Evolutionary conservation across 2,888 invertebrate genomes (phyloP), one percentile per base, ranked within the genome.

Genomic region (Tridacna gigas): DNA sequence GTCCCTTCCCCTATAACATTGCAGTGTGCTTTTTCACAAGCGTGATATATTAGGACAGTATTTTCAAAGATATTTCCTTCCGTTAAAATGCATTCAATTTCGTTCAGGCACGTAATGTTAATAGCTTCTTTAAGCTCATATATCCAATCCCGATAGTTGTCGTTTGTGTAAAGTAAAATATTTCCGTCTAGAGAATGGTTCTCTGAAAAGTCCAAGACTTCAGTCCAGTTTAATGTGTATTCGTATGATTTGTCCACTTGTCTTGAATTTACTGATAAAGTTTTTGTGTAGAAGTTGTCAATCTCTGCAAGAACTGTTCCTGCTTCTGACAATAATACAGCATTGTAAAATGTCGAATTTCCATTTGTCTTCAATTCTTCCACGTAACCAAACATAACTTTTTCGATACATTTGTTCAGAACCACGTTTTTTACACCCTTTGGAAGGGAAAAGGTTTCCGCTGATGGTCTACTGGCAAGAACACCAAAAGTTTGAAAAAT

Each of bases 371-470:
- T 82, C 25, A 77, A 80, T 78, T 76, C 76, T 83, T 87, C 28
- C 78, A 87, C 82, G 74, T 89, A 86, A 48, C 84, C 85, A 71
- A 79, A 83, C 91, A 91, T 91, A 13, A 85, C 73, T 5, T 82
- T 75, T 37, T 89, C 83, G 12, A 86, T 78, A 22, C 79, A 79
- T 15, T 83, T 65, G 61, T 86, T 82, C 4, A 87, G 61, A 4
- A 80, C 78, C 0, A 90, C 66, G 65, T 78, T 74, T 13, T 82
- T 81, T 0, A 89, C 69, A 5, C 84, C 85, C 26, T 85, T 84
- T 37, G 90, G 90, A 28, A 90, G 80, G 0, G 86, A 79, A 56
- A 86, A 84, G 65, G 20, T 65, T 12, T 65, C 28, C 18, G 22
- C 61, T 65, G 65, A 26, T 28, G 25, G 45, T 47, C n/a, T 69